phyloP scores from a whole-genome alignment of 2,113 vertebrate species.

The Holacanthus passer region DNA sequence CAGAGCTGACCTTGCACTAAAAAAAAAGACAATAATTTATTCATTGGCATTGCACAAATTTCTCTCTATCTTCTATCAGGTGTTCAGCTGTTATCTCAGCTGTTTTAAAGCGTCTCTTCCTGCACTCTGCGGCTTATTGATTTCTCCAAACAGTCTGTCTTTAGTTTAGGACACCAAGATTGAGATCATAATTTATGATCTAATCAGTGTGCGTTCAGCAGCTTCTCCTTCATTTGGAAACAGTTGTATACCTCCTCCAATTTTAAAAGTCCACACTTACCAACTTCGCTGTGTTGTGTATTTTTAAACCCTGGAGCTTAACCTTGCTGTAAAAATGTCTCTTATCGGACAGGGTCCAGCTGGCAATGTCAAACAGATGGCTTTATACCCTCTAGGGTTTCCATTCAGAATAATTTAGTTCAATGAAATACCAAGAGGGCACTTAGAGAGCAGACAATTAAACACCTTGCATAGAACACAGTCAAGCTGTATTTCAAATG shows the following conservation, averaged over 20 bases:
- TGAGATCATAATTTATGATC: conserved; percentile 68
- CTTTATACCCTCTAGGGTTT: conserved; percentile 67
- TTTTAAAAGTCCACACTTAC: conserved; percentile 29
- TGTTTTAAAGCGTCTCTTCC: conserved; percentile 53
- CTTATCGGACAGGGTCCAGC: conserved; percentile 73
- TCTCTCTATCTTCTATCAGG: conserved; percentile 51
- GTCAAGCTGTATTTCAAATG: conserved; percentile 64
- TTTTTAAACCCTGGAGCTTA: conserved; percentile 63
- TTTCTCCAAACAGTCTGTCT: conserved; percentile 59
- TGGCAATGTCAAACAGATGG: conserved; percentile 75
- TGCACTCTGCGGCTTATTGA: conserved; percentile 64
- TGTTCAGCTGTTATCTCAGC: conserved; percentile 56
- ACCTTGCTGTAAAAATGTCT: conserved; percentile 71
- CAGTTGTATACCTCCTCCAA: conserved; percentile 16
- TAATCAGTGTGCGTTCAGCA: conserved; percentile 59
- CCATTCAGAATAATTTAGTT: conserved; percentile 73
- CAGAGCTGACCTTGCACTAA: conserved; percentile 73
- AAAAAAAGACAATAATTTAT: conserved; percentile 73
- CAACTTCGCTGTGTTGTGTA: conserved; percentile 35
- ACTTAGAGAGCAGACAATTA: conserved; percentile 68
- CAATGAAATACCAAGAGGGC: conserved; percentile 72
- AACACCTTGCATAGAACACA: conserved; percentile 65
- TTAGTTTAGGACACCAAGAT: conserved; percentile 62
- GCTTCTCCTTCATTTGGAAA: conserved; percentile 41
- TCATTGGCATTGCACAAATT: conserved; percentile 73